A percentile compares a stretch with the other conserved stretches of the same genome.
Evolutionary conservation across 2,888 invertebrate genomes (phyloP).

Genomic region (Dicyrtomina minuta): DNA sequence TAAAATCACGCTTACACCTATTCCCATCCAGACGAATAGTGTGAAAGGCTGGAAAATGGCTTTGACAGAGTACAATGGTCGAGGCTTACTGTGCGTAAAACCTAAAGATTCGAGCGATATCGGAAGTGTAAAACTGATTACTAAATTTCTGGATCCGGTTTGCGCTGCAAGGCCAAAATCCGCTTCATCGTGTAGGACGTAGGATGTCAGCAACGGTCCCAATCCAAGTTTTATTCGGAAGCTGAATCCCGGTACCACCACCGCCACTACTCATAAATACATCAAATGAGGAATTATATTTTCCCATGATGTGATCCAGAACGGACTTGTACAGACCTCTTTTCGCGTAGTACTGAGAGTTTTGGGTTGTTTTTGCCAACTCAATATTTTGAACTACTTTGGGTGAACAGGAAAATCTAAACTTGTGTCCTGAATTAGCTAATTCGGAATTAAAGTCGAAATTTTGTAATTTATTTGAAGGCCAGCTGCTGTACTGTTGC

Average conservation of each 20-base stretch:
- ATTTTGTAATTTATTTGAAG: no score
- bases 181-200: neutral
- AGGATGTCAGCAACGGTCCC: slow-evolving; percentile 27
- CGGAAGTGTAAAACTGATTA: slow-evolving; percentile 25
- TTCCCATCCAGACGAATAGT: neutral
- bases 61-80: neutral
- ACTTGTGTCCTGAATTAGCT: no score
- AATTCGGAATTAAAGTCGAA: no score
- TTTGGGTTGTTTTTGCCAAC: no score
- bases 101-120: slow-evolving; percentile 18
- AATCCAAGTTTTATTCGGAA: slow-evolving; percentile 31
- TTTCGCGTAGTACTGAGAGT: neutral
- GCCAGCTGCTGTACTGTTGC: no score
- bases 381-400: no score
- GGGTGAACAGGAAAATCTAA: no score
- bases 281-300: slow-evolving; percentile 23
- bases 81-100: slow-evolving; percentile 4
- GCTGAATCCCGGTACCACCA: slow-evolving; percentile 17
- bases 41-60: slow-evolving; percentile 13
- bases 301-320: neutral
- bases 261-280: slow-evolving; percentile 16
- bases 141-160: neutral
- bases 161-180: slow-evolving; percentile 23
- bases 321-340: slow-evolving; percentile 8
- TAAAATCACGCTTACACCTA: neutral